These are phyloP conservation scores for Datnioides undecimradiatus DNA, from an alignment of 2,113 vertebrate species.

Conservation along the genomic window DNA sequence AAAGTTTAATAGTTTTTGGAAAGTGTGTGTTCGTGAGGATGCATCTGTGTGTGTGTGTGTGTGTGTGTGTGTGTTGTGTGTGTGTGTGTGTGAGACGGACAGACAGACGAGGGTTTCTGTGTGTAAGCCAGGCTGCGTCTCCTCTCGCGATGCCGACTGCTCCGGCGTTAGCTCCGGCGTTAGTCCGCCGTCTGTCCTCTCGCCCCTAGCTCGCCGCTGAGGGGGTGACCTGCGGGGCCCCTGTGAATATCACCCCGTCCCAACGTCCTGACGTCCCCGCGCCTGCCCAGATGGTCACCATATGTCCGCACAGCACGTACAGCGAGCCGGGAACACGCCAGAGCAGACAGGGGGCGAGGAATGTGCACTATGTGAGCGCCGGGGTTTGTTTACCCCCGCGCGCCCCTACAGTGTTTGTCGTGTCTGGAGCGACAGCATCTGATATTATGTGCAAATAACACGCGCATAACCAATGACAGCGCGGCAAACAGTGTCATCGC, in stretches of 20 bases:
- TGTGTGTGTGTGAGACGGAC: background rate
- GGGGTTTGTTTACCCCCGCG: slow-evolving; percentile 38
- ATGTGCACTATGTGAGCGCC: slow-evolving; percentile 16
- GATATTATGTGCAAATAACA: slow-evolving; percentile 45
- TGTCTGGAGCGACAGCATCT: slow-evolving; percentile 22
- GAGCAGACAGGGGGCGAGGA: slow-evolving; percentile 40
- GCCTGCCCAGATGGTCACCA: slow-evolving; percentile 79
- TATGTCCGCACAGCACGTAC: slow-evolving; percentile 69
- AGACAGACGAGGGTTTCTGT: background rate
- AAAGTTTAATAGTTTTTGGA: background rate
- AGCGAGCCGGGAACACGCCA: slow-evolving; percentile 48
- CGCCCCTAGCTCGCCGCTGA: background rate
- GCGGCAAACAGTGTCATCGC: background rate
- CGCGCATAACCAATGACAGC: background rate
- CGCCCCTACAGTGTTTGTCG: slow-evolving; percentile 44
- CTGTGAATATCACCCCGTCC: slow-evolving; percentile 55
- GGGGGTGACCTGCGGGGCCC: slow-evolving; percentile 56
- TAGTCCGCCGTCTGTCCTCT: slow-evolving; percentile 24
- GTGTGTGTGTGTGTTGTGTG: slow-evolving; percentile 4
- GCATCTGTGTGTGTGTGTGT: background rate
- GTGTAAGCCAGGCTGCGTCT: background rate
- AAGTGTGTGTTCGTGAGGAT: background rate
- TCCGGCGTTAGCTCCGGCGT: slow-evolving; percentile 2
- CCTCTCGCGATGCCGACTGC: slow-evolving; percentile 19
- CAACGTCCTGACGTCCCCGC: slow-evolving; percentile 61